Evolutionary conservation across 1,140 invertebrate species (phyloP).

Genomic region (Phortica variegata): DNA sequence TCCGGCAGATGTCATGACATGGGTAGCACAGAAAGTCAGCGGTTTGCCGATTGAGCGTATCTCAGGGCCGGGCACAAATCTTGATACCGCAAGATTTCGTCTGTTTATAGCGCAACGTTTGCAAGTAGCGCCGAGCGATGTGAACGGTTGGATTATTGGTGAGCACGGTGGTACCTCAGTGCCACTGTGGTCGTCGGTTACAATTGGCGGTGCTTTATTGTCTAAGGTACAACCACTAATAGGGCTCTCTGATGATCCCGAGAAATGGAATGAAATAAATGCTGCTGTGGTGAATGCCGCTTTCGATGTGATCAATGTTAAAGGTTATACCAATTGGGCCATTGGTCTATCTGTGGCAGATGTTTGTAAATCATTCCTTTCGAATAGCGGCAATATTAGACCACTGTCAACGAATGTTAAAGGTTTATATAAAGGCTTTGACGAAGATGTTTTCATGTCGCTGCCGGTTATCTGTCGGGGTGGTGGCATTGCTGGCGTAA

Average conservation of each 20-base stretch:
- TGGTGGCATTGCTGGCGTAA: constrained; percentile 69
- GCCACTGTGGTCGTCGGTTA: constrained; percentile 78
- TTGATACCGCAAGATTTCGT: no score
- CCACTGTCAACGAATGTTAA: constrained; percentile 76
- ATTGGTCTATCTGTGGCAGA: constrained; percentile 75
- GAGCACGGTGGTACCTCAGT: no score
- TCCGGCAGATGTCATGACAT: background rate
- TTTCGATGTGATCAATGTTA: constrained; percentile 77
- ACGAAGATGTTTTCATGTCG: constrained; percentile 78
- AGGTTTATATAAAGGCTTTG: constrained; percentile 72
- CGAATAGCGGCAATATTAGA: constrained; percentile 73
- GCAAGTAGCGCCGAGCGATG: no score
- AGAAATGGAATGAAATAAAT: constrained; percentile 74
- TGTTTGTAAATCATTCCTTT: constrained; percentile 69
- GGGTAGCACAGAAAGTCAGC: background rate
- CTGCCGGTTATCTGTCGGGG: constrained; percentile 75
- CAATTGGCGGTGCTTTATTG: constrained; percentile 52
- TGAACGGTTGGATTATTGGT: no score
- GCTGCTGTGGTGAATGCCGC: constrained; percentile 75
- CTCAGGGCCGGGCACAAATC: no score
- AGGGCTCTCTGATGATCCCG: constrained; percentile 69
- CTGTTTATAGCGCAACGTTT: no score
- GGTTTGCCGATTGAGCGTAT: no score
- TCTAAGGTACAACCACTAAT: constrained; percentile 70
- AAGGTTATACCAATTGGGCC: constrained; percentile 87